Evolutionary conservation across 2,888 invertebrate genomes (phyloP), one percentile per base, ranked within the genome.

Genomic region (Brenthis hecate): DNA sequence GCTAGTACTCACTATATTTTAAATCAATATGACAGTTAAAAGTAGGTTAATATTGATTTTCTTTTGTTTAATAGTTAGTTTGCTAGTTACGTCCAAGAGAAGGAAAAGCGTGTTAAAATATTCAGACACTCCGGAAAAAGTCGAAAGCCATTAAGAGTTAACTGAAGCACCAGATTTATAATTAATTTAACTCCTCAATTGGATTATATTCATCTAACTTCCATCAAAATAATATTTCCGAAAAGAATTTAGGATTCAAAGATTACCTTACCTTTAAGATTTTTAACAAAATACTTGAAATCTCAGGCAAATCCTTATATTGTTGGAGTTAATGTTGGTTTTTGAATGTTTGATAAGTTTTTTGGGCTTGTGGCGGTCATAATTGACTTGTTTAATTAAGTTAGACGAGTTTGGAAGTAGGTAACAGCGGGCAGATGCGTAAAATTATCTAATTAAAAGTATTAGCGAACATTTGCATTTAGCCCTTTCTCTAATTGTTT

Each of bases 361-460:
- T 64, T 54, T 13, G 13, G 28, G 23, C 3, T 64, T 53, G 61
- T 36, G 23, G 43, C 2, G 50, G 47, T 57, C 63, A 65, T 70
- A 70, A 72, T 72, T 70, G 70, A 72, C 67, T 72, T 57, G 62
- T 74, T 64, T 73, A 75, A 76, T 76, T 72, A 74, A 73, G 71
- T 73, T 69, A 65, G 74, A 64, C 66, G 71, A 75, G 74, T 75
- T 76, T 63, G 65, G 70, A 73, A 75, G 76, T 76, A 75, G 69
- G 75, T 74, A 72, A 74, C 61, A 62, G 69, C 66, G 68, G 69
- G 68, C 79, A 79, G 80, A 79, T 80, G 80, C 77, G 76, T 75
- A 72, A 75, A 78, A 80, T 79, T 75, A 76, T 74, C 72, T 75
- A 78, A 79, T 80, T 79, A 77, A 77, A 78, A 75, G 75, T 75